A percentile compares a stretch with the other conserved stretches of the same genome.
These are phyloP conservation scores for Mayetiola destructor DNA, from an alignment of 2,888 invertebrate genomes.

Conservation along the genomic window DNA sequence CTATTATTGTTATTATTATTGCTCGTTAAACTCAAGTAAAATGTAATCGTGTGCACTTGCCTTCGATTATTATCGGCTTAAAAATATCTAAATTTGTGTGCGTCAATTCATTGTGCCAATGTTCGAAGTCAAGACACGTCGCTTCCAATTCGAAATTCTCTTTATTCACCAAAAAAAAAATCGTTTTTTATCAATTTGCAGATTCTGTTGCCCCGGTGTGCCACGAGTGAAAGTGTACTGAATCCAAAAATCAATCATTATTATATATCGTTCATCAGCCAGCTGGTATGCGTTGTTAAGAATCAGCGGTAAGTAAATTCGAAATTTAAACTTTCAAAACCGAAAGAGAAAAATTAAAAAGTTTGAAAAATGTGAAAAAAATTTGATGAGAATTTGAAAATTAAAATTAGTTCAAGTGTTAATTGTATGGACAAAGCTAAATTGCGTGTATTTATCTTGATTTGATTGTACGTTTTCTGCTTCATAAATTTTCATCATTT, in stretches of 20 bases:
- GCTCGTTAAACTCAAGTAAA: no score
- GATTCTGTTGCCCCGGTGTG: neutral
- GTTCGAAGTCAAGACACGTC: no score
- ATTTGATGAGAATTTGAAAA: neutral
- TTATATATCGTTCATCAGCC: no score
- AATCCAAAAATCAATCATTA: no score
- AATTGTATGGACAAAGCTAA: neutral
- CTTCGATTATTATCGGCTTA: no score
- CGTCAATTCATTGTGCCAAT: no score
- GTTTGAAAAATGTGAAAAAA: neutral
- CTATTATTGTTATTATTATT: no score
- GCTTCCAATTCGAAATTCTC: neutral
- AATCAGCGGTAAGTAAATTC: neutral
- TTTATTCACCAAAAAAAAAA: neutral
- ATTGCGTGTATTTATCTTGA: neutral
- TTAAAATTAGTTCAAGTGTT: neutral
- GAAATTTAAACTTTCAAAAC: neutral
- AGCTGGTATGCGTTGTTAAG: constrained; percentile 3
- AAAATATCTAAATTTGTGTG: no score
- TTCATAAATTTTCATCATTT: neutral
- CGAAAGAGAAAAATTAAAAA: neutral
- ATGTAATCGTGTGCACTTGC: no score
- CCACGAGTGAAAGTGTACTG: neutral
- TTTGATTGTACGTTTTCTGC: neutral
- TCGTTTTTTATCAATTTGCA: neutral